phyloP scores from a whole-genome alignment of 2,113 vertebrate species.

The Zapus hudsonius region DNA sequence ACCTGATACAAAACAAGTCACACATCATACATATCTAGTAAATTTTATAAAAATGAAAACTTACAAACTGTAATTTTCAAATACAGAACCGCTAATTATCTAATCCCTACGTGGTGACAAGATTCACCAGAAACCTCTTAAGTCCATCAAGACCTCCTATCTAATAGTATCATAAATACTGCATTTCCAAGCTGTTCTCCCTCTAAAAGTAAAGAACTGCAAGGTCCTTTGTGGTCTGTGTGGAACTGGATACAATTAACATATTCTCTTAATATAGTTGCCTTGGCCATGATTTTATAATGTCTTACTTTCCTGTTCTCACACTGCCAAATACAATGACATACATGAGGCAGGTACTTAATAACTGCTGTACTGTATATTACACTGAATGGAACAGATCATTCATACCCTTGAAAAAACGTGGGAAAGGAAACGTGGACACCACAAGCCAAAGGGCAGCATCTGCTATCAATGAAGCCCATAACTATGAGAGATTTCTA shows the following conservation, averaged over 20 bases:
- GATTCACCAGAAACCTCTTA: constrained; percentile 21
- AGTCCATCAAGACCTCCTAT: not conserved
- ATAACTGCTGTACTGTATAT: not conserved
- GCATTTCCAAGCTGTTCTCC: not conserved
- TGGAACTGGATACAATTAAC: not conserved
- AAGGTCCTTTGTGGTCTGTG: not conserved
- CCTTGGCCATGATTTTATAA: constrained; percentile 35
- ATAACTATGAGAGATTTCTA: not conserved
- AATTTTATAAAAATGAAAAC: constrained; percentile 31
- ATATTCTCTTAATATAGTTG: constrained; percentile 17
- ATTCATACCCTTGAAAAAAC: constrained; percentile 16
- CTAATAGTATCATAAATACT: constrained; percentile 2
- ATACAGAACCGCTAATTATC: constrained; percentile 48
- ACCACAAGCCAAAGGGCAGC: not conserved
- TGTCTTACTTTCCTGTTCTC: constrained; percentile 31
- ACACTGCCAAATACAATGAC: constrained; percentile 26
- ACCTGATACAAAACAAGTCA: constrained; percentile 27
- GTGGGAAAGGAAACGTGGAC: not conserved
- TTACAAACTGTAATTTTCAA: constrained; percentile 48
- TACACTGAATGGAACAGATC: not conserved
- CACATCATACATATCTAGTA: constrained; percentile 13
- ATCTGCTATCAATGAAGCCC: not conserved
- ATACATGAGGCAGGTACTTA: constrained; percentile 32
- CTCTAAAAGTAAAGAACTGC: constrained; percentile 6
- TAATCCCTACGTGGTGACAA: not conserved